These are phyloP conservation scores for Hirtodrosophila histrioides DNA, from an alignment of 2,888 invertebrate genomes.

Conservation along the genomic window DNA sequence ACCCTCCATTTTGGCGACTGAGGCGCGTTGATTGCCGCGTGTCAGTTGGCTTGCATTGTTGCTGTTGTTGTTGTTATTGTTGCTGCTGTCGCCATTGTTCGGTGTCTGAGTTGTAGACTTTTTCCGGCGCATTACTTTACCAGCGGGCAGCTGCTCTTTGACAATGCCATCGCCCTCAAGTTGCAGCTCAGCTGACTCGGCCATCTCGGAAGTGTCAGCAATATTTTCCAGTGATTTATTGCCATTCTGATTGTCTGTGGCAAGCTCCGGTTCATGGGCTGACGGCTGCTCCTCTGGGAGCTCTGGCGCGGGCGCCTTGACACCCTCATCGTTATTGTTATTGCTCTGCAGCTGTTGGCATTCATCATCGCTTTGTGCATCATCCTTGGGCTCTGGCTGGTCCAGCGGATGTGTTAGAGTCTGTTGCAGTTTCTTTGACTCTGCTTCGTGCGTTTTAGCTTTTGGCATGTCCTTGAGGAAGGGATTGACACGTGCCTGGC, in stretches of 20 bases:
- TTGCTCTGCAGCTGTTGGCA: slow-evolving; percentile 40
- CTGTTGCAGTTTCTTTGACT: slow-evolving; percentile 53
- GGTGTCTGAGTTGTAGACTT: slow-evolving; percentile 75
- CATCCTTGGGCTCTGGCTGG: slow-evolving; percentile 32
- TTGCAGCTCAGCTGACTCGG: slow-evolving; percentile 84
- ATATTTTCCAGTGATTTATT: slow-evolving; percentile 72
- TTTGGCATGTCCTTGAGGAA: slow-evolving; percentile 87
- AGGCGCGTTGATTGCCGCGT: slow-evolving; percentile 86
- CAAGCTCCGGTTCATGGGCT: slow-evolving; percentile 28
- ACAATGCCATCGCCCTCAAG: slow-evolving; percentile 85
- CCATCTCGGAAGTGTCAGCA: slow-evolving; percentile 77
- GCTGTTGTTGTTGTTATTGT: slow-evolving; percentile 33
- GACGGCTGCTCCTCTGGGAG: not conserved
- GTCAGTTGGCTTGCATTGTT: slow-evolving; percentile 49
- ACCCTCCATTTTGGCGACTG: slow-evolving; percentile 86
- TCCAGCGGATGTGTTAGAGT: slow-evolving; percentile 57
- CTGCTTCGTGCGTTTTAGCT: slow-evolving; percentile 56
- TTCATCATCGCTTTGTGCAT: slow-evolving; percentile 60
- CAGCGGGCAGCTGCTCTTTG: slow-evolving; percentile 89
- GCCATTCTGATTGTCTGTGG: slow-evolving; percentile 83
- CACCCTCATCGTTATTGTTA: slow-evolving; percentile 55
- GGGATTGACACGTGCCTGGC: slow-evolving; percentile 87
- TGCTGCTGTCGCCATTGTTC: slow-evolving; percentile 44
- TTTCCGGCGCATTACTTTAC: slow-evolving; percentile 86
- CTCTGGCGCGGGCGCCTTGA: slow-evolving; percentile 16